Conservation (phyloP, 2,888 invertebrate genomes). For the Augiades crinisus region DNA sequence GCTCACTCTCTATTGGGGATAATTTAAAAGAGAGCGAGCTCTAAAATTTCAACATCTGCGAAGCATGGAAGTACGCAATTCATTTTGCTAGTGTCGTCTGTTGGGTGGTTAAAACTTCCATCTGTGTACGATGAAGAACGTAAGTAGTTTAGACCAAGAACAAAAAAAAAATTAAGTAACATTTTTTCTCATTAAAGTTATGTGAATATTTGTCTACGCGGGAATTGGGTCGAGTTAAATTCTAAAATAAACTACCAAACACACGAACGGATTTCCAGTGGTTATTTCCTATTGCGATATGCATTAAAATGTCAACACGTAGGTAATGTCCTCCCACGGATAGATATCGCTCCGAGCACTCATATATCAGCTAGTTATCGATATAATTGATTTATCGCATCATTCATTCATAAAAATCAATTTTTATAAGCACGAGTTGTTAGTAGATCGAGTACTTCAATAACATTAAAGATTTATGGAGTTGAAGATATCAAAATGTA, state of each 20-base stretch:
- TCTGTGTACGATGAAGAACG: no score
- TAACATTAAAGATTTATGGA: neutral
- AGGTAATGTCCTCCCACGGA: constrained; percentile 18
- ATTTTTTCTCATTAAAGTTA: no score
- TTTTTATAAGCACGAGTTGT: neutral
- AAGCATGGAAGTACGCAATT: no score
- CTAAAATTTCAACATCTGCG: no score
- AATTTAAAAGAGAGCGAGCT: no score
- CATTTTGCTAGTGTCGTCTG: no score
- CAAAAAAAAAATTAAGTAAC: no score
- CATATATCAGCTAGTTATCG: constrained; percentile 24
- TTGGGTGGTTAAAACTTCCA: no score
- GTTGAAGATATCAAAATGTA: neutral
- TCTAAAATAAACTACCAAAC: constrained; percentile 3
- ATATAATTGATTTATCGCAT: constrained; percentile 17
- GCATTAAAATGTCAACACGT: constrained; percentile 26
- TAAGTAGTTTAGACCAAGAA: no score
- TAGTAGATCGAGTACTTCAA: constrained; percentile 6
- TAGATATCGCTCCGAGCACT: constrained; percentile 15
- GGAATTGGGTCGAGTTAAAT: no score
- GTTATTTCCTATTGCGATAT: constrained; percentile 10
- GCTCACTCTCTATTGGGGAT: no score
- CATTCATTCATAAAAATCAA: constrained; percentile 20
- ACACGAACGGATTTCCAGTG: constrained; percentile 4
- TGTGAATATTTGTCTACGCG: no score